These are phyloP conservation scores for Notechis scutatus DNA, from an alignment of 2,113 vertebrate species.

Conservation along the genomic window DNA sequence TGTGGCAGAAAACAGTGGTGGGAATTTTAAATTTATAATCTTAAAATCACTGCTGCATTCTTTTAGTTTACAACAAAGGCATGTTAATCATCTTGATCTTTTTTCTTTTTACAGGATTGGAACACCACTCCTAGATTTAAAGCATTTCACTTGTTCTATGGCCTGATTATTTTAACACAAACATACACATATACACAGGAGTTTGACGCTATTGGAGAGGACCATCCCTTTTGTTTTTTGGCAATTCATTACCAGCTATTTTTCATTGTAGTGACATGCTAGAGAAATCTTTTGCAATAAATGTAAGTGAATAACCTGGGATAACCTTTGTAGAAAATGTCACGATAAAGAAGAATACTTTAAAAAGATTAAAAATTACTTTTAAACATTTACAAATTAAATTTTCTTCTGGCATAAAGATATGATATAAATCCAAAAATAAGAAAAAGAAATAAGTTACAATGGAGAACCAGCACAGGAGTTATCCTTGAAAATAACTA, in stretches of 20 bases:
- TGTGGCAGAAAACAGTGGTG: neutral
- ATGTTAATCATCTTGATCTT: neutral
- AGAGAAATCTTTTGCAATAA: neutral
- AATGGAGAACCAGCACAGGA: neutral
- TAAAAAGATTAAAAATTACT: neutral
- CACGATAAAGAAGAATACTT: neutral
- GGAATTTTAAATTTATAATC: neutral
- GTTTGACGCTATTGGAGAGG: neutral
- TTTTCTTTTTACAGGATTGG: neutral
- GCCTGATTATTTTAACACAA: neutral
- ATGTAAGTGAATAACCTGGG: neutral
- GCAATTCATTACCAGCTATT: neutral
- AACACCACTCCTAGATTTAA: neutral
- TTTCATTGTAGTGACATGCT: neutral
- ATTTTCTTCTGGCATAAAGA: neutral
- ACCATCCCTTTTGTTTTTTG: neutral
- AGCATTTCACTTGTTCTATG: neutral
- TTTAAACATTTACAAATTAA: neutral
- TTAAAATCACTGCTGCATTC: neutral
- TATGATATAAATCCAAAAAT: neutral
- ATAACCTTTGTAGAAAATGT: neutral
- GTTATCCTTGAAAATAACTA: neutral
- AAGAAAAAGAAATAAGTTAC: neutral
- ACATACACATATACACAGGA: neutral
- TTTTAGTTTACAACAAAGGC: neutral